Percentiles rank a stretch among this genome's conserved stretches.
Evolutionary conservation across 2,797 vertebrate species (phyloP).

Genomic region (Pseudopleuronectes americanus): DNA sequence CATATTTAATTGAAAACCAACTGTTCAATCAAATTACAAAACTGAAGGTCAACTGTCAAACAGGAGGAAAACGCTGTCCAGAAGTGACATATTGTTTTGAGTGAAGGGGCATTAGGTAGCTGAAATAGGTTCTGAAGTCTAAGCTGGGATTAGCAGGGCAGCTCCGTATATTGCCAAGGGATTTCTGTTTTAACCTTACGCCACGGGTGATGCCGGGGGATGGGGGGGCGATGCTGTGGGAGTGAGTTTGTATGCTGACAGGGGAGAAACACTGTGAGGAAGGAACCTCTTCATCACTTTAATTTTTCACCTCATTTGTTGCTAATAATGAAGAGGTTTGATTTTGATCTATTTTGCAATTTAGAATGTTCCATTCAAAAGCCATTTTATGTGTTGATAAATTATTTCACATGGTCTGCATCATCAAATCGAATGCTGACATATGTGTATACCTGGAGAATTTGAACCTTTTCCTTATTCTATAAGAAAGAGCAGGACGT

Average conservation of each 20-base stretch:
- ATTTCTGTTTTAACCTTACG: slow-evolving; percentile 79
- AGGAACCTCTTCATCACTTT: slow-evolving; percentile 5
- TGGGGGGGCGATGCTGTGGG: slow-evolving; percentile 13
- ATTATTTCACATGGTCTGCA: not conserved
- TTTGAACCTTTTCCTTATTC: not conserved
- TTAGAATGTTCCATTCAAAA: not conserved
- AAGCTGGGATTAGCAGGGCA: slow-evolving; percentile 80
- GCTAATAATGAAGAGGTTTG: slow-evolving; percentile 23
- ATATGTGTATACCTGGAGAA: not conserved
- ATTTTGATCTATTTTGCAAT: not conserved
- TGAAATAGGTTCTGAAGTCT: slow-evolving; percentile 74
- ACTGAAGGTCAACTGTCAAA: not conserved
- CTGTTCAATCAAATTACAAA: too few species aligned
- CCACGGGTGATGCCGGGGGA: slow-evolving; percentile 28
- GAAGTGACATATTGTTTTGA: slow-evolving; percentile 42
- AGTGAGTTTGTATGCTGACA: slow-evolving; percentile 24
- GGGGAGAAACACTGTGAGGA: slow-evolving; percentile 33
- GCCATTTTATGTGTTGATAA: not conserved
- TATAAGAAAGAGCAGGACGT: too few species aligned
- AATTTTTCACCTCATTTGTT: not conserved
- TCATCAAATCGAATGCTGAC: not conserved
- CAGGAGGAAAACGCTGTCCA: slow-evolving; percentile 24
- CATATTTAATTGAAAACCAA: too few species aligned
- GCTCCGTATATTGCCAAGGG: slow-evolving; percentile 72
- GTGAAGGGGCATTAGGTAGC: slow-evolving; percentile 73